These are phyloP conservation scores for Nemapogon koenigi DNA, from an alignment of 2,888 invertebrate genomes.

Conservation along the genomic window DNA sequence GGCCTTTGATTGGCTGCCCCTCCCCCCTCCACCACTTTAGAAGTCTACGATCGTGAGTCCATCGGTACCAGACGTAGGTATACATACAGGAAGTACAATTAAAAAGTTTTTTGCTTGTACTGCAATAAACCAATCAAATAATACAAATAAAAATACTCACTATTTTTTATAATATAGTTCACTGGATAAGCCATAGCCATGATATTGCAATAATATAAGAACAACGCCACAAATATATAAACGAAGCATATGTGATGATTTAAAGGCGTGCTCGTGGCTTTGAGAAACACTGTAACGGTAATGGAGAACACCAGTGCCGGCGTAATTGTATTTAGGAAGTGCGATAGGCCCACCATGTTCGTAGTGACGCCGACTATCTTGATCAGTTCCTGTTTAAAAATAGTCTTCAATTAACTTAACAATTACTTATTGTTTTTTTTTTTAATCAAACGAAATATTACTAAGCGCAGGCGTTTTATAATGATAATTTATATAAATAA, in stretches of 20 bases:
- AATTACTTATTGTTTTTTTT: conserved; percentile 9
- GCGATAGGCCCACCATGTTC: conserved; percentile 70
- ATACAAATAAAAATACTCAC: conserved; percentile 55
- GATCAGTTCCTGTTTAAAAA: conserved; percentile 80
- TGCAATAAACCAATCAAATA: no score
- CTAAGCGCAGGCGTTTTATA: no score
- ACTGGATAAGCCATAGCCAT: conserved; percentile 68
- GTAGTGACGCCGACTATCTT: conserved; percentile 77
- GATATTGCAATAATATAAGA: conserved; percentile 65
- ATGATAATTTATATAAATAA: no score
- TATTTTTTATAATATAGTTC: conserved; percentile 68
- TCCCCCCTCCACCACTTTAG: no score
- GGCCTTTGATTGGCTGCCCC: no score
- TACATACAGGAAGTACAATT: no score
- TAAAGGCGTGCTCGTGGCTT: conserved; percentile 36
- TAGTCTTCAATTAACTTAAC: conserved; percentile 30
- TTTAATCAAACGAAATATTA: no score
- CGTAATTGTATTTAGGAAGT: conserved; percentile 70
- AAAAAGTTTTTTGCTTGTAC: no score
- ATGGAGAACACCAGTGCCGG: conserved; percentile 60
- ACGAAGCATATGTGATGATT: conserved; percentile 54
- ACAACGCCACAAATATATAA: conserved; percentile 64
- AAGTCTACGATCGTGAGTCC: no score
- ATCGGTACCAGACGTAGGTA: no score
- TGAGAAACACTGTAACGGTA: conserved; percentile 37